These are phyloP conservation scores for Thecophora atra DNA, from an alignment of 2,888 invertebrate species.

Conservation along the genomic window DNA sequence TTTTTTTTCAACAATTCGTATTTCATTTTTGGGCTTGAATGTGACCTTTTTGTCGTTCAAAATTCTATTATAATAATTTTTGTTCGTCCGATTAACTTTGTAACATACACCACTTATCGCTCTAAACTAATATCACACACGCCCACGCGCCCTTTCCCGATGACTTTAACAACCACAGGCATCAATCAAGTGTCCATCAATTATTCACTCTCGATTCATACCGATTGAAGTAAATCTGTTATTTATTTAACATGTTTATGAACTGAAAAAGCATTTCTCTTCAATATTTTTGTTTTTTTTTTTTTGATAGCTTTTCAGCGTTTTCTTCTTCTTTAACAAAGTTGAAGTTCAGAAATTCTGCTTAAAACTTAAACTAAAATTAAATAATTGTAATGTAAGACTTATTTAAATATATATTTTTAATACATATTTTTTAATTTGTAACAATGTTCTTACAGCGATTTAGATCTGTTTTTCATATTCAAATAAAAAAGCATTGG, in stretches of 20 bases:
- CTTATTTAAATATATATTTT: too few relatives aligned
- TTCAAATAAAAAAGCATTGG: too few relatives aligned
- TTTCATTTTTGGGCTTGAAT: background rate
- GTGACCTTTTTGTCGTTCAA: constrained; percentile 40
- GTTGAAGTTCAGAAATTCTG: background rate
- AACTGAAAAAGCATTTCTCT: background rate
- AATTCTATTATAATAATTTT: too few relatives aligned
- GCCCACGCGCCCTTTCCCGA: constrained; percentile 49
- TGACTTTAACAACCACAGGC: constrained; percentile 33
- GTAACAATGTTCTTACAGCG: too few relatives aligned
- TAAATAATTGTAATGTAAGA: too few relatives aligned
- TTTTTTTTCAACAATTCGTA: constrained; percentile 19
- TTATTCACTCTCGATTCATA: background rate
- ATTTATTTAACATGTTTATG: background rate
- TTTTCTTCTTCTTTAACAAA: background rate
- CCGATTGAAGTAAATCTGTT: background rate
- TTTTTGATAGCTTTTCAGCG: background rate
- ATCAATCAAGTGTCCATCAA: background rate
- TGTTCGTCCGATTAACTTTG: constrained; percentile 43
- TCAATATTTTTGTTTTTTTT: background rate
- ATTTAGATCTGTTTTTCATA: too few relatives aligned
- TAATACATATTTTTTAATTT: too few relatives aligned
- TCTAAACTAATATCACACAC: constrained; percentile 48
- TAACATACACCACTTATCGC: constrained; percentile 47
- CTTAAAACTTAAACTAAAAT: background rate